Evolutionary conservation across 2,797 vertebrate species (phyloP), one percentile per base, ranked within the genome.

Genomic region (Xiphophorus birchmanni): DNA sequence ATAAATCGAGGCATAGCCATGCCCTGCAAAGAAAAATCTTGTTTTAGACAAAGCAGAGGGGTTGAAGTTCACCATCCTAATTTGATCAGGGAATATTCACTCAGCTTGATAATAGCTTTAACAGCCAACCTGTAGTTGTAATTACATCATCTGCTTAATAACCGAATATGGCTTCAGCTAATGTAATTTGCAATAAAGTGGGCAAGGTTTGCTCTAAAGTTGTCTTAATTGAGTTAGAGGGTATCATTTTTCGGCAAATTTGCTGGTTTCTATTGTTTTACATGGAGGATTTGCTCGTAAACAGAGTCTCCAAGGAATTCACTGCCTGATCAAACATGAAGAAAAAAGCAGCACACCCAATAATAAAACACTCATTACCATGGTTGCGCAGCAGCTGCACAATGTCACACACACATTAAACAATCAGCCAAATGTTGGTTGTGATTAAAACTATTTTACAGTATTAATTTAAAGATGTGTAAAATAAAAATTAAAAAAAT

Each of bases 111-210:
- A 96, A 96, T 94, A 89, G 89, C 89, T 92, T 96, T 95, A 95
- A 88, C 89, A 94, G 90, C 93, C 91, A 95, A 95, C 91, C 94
- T 93, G 93, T 88, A 93, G 89, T 91, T 89, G 91, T 96, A 96
- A 96, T 96, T 88, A 89, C 90, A 96, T 96, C 90, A 94, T 91
- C 87, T 90, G 93, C 93, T 95, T 95, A 94, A 96, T 95, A 95
- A 94, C 92, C 91, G 92, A 93, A 81, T 95, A 95, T 52, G 67
- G 84, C 88, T 89, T 92, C 86, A 89, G 90, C 90, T 95, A 93
- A 96, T 95, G 90, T 74, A 83, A 95, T 96, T 93, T 82, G 48
- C 79, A 54, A 35, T 83, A 50, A 89, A 94, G 93, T 92, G 88
- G 92, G 86, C 86, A 91, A 90, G 87, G 84, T 76, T 76, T 84